Conservation (phyloP, 2,113 vertebrate species). For the Chaetodon trifascialis region DNA sequence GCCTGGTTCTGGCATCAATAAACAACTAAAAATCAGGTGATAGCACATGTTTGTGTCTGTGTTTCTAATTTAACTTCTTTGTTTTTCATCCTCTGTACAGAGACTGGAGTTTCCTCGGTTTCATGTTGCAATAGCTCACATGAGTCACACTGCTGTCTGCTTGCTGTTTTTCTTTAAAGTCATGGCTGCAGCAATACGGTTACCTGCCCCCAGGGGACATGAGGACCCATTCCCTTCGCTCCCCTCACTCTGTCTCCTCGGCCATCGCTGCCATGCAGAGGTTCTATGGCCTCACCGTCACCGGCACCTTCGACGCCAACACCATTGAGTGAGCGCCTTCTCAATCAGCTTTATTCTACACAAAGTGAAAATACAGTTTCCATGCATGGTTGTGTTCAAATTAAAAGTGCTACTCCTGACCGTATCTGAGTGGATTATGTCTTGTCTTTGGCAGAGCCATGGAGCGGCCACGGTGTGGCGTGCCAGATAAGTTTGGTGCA, state of each 20-base stretch:
- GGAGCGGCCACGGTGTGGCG: conserved; percentile 90
- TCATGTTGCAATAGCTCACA: conserved; percentile 12
- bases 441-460: conserved; percentile 86
- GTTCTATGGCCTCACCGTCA: conserved; percentile 90
- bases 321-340: conserved; percentile 85
- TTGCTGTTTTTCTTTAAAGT: conserved; percentile 75
- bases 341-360: background rate
- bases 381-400: background rate
- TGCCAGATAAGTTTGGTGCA: conserved; percentile 93
- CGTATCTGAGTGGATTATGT: conserved; percentile 9
- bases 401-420: background rate
- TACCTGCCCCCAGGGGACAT: conserved; percentile 94
- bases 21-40: conserved; percentile 29
- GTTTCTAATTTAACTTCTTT: conserved; percentile 11
- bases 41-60: conserved; percentile 4
- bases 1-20: background rate
- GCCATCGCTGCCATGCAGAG: conserved; percentile 92
- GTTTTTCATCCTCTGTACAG: background rate
- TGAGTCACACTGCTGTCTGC: conserved; percentile 9
- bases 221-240: conserved; percentile 89
- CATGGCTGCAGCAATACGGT: conserved; percentile 94
- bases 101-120: conserved; percentile 17
- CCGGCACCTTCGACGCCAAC: conserved; percentile 84
- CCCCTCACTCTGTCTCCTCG: conserved; percentile 88
- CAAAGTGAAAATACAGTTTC: background rate